These are phyloP conservation scores for Lordiphosa clarofinis DNA, from an alignment of 1,140 invertebrate genomes.

Conservation along the genomic window DNA sequence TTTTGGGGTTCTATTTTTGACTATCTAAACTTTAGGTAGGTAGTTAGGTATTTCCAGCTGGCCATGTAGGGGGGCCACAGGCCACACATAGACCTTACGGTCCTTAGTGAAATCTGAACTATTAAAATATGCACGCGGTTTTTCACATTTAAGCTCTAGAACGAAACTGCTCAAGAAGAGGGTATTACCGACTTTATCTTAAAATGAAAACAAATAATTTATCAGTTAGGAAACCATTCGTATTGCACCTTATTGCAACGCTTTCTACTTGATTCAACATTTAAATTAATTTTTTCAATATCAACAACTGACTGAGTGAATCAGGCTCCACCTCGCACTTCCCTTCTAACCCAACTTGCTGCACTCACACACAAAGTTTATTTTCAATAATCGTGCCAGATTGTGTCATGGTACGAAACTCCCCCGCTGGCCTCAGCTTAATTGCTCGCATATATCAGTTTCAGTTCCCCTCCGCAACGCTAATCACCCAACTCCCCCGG, in stretches of 20 bases:
- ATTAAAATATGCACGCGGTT: too few relatives aligned
- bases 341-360: neutral
- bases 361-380: slow-evolving; percentile 16
- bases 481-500: slow-evolving; percentile 1
- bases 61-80: too few relatives aligned
- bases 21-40: too few relatives aligned
- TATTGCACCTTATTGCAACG: neutral
- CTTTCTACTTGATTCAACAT: neutral
- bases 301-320: slow-evolving; percentile 9
- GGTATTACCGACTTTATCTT: too few relatives aligned
- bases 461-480: slow-evolving; percentile 25
- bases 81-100: too few relatives aligned
- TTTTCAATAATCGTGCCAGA: slow-evolving; percentile 72
- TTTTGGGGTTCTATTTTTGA: too few relatives aligned
- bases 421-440: slow-evolving; percentile 24
- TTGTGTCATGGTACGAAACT: slow-evolving; percentile 57
- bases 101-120: too few relatives aligned
- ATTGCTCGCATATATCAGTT: slow-evolving; percentile 66
- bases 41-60: too few relatives aligned
- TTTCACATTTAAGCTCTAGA: too few relatives aligned
- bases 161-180: too few relatives aligned
- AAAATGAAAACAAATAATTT: too few relatives aligned
- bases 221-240: too few relatives aligned
- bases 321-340: neutral
- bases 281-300: slow-evolving; percentile 7